Evolutionary conservation across 2,113 vertebrate species (phyloP), one percentile per base, ranked within the genome.

Genomic region (Xenopus borealis): DNA sequence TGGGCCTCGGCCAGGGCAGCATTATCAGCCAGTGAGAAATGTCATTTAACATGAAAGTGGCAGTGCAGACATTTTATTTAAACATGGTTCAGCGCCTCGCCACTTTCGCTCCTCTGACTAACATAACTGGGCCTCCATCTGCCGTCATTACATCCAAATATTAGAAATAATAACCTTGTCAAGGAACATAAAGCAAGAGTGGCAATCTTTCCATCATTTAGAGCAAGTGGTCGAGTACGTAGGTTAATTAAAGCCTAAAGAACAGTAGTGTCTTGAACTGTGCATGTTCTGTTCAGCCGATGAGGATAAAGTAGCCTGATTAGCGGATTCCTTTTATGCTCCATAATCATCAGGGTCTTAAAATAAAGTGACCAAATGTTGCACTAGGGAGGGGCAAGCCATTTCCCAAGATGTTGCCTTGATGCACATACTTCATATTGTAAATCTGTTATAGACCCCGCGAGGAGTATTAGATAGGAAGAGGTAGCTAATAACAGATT

Each of bases 121-220:
- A 75, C 45, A 75, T 69, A 75, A 75, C 66, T 69, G 67, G 66
- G 73, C 57, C 66, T 47, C 65, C 73, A 67, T 75, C 73, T 55
- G 66, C 58, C 46, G 58, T 55, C 66, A 69, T 62, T 69, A 62
- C 53, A 75, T 75, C 57, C 47, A 19, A 69, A 62, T 62, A 69
- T 62, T 62, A 59, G 72, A 68, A 68, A 75, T 69, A 69, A 69
- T 68, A 67, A 74, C 72, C 72, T 74, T 67, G 67, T 67, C 64
- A 68, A 62, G 65, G 72, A 69, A 68, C 65, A 75, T 68, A 68
- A 75, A 68, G 65, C 44, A 30, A 16, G 57, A 10, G 11, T 27
- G 65, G 40, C 46, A 52, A 75, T 57, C 65, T 68, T 52, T 30
- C 65, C 55, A 27, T 62, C 72, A 69, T 68, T 75, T 68, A n/a